These are phyloP conservation scores for Paramormyrops hopkinsi DNA, from an alignment of 2,797 vertebrate genomes.

Conservation along the genomic window DNA sequence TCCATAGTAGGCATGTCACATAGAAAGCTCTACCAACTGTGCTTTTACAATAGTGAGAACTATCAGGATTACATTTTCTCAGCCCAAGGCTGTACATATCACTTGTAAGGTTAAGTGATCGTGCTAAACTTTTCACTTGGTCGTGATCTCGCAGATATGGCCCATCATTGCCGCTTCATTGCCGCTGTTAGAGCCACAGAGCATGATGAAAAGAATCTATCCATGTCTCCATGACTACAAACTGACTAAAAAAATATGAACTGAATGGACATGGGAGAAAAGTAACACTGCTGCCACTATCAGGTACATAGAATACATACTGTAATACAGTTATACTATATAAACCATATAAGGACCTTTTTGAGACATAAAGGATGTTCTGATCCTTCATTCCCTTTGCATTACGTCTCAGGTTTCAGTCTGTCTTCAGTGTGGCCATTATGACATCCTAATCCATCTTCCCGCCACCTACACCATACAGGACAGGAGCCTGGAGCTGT, in stretches of 20 bases:
- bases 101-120: not conserved
- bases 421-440: not conserved
- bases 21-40: not conserved
- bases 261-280: not conserved
- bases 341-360: not conserved
- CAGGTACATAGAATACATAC: not conserved
- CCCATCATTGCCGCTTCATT: not conserved
- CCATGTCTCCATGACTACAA: conserved; percentile 1
- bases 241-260: not conserved
- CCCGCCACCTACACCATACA: not conserved
- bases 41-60: not conserved
- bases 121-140: not conserved
- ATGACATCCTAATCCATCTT: not conserved
- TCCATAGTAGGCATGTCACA: not conserved
- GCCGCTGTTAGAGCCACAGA: not conserved
- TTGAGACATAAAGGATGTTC: not conserved
- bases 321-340: not conserved
- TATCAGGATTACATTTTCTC: not conserved
- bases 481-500: not conserved
- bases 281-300: not conserved
- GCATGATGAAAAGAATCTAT: not conserved
- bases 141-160: not conserved
- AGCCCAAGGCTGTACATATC: not conserved
- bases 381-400: not conserved
- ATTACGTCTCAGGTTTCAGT: not conserved